Evolutionary conservation across 2,797 vertebrate genomes (phyloP).

Genomic region (Danio aesculapii): DNA sequence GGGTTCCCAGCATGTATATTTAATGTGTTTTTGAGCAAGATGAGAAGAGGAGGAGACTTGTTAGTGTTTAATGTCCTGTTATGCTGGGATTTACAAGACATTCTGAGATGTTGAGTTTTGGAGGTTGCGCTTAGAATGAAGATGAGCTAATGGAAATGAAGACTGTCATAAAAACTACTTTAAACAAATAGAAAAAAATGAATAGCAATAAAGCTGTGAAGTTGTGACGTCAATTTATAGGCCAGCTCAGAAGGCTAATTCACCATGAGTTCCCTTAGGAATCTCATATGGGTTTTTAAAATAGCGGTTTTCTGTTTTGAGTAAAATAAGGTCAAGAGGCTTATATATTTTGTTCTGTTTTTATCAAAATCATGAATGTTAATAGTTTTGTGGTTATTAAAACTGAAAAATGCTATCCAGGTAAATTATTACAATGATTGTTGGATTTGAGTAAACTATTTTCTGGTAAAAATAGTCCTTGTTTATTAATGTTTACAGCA

Average conservation of each 20-base stretch:
- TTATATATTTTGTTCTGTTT: background rate
- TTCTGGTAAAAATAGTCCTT: no score
- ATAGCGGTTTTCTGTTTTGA: background rate
- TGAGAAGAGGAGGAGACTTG: slow-evolving; percentile 28
- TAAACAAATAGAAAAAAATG: background rate
- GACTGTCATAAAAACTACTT: background rate
- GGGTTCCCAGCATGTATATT: slow-evolving; percentile 23
- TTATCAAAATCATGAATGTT: no score
- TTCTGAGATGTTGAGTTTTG: slow-evolving; percentile 19
- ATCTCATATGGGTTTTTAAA: slow-evolving; percentile 2
- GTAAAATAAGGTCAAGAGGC: background rate
- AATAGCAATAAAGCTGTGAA: background rate
- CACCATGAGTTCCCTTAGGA: background rate
- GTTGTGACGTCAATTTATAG: background rate
- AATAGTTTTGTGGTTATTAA: background rate
- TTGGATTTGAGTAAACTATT: no score
- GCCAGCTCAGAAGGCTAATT: slow-evolving; percentile 8
- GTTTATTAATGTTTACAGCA: no score
- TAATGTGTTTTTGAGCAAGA: slow-evolving; percentile 35
- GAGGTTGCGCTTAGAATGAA: background rate
- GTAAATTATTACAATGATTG: background rate
- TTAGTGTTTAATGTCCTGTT: slow-evolving; percentile 32
- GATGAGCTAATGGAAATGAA: background rate
- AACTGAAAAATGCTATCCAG: background rate
- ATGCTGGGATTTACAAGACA: slow-evolving; percentile 21